These are phyloP conservation scores for Pachycephus smyrnensis DNA, from an alignment of 2,888 invertebrate genomes.

Conservation along the genomic window DNA sequence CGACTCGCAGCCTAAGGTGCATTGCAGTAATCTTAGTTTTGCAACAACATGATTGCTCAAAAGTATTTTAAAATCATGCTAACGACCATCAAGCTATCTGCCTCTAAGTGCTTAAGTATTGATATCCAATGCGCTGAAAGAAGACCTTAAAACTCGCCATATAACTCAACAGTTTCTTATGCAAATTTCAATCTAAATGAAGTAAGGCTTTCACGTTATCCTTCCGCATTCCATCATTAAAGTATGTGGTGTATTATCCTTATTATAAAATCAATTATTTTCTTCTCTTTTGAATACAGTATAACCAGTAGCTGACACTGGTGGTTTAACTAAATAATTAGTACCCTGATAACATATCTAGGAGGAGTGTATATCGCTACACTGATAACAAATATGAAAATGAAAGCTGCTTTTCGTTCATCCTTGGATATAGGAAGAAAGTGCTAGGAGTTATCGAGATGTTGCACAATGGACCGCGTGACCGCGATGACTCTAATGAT, in stretches of 20 bases:
- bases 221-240: neutral
- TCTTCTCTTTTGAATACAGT: neutral
- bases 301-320: neutral
- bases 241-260: neutral
- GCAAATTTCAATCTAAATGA: neutral
- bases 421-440: neutral
- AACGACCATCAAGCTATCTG: slow-evolving; percentile 52
- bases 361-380: neutral
- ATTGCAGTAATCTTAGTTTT: slow-evolving; percentile 36
- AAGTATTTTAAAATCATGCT: slow-evolving; percentile 55
- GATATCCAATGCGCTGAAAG: neutral
- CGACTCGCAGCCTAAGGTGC: slow-evolving; percentile 7
- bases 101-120: slow-evolving; percentile 38
- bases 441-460: neutral
- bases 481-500: neutral
- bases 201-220: neutral
- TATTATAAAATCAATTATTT: neutral
- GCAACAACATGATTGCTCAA: slow-evolving; percentile 45
- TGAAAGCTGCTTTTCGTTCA: neutral
- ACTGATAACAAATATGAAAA: neutral
- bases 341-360: neutral
- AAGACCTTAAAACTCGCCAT: neutral
- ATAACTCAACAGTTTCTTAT: neutral
- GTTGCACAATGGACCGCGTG: no score
- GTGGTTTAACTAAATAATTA: neutral